Percentiles rank a stretch among this genome's conserved stretches.
Evolutionary conservation across 1,140 invertebrate species (phyloP).

Genomic region (Brachionus asplanchnoidis): DNA sequence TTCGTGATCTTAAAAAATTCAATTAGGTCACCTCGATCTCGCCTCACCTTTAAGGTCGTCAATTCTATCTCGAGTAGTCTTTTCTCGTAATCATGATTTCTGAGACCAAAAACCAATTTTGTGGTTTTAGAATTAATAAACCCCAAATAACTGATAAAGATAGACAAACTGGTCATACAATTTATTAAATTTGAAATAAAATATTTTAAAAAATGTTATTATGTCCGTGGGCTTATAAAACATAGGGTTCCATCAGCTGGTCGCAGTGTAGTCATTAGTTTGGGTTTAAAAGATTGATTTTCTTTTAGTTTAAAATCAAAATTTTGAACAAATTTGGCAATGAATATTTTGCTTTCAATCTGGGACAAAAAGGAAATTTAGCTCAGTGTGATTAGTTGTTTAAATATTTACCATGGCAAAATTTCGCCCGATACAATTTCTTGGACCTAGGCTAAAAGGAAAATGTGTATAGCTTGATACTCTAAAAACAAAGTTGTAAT

Average conservation of each 20-base stretch:
- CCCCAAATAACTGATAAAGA: conserved; percentile 86
- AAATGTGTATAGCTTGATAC: conserved; percentile 9
- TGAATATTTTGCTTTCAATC: conserved; percentile 15
- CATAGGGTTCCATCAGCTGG: conserved; percentile 16
- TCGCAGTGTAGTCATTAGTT: neutral
- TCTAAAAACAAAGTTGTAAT: neutral
- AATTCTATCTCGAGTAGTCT: no score
- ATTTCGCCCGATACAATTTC: conserved; percentile 24
- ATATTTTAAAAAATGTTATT: no score
- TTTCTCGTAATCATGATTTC: no score
- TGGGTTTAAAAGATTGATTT: neutral
- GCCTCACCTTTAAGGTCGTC: no score
- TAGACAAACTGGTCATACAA: conserved; percentile 58
- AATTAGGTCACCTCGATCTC: no score
- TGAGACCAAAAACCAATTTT: no score
- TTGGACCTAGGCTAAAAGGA: neutral
- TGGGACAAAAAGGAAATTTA: neutral
- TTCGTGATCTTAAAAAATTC: no score
- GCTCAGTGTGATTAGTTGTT: no score
- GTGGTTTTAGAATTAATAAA: no score
- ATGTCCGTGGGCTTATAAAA: neutral
- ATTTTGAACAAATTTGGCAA: conserved; percentile 18
- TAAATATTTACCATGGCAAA: conserved; percentile 22
- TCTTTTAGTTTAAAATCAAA: neutral
- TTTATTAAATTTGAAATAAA: neutral